These are phyloP conservation scores for Malurus melanocephalus DNA, from an alignment of 2,113 vertebrate species.

Conservation along the genomic window DNA sequence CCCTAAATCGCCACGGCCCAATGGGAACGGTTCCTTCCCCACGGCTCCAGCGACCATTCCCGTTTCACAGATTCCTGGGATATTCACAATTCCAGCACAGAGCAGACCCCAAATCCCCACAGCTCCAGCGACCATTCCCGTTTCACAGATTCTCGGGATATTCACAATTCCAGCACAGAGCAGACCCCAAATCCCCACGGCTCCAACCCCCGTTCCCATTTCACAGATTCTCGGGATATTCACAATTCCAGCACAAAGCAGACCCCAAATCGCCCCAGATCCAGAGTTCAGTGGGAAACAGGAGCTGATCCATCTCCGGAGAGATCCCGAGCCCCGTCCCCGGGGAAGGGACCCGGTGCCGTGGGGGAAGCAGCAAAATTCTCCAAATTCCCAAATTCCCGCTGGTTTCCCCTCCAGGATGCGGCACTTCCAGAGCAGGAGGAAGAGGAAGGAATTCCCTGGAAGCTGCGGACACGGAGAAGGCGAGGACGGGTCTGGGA, in stretches of 20 bases:
- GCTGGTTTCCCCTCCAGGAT: not conserved
- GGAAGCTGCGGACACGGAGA: not conserved
- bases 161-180: not conserved
- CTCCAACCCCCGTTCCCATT: no score
- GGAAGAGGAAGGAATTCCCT: not conserved
- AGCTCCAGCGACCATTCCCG: no score
- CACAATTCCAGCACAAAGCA: not conserved
- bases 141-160: rapidly evolving
- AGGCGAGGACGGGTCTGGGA: not conserved
- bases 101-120: no score
- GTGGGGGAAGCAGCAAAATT: no score
- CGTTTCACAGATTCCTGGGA: no score
- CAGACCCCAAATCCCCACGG: no score
- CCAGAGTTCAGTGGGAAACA: rapidly evolving
- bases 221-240: rapidly evolving
- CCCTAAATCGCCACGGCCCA: not conserved
- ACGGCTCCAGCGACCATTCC: no score
- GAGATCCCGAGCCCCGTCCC: not conserved
- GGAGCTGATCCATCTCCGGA: not conserved
- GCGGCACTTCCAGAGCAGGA: not conserved
- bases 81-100: no score
- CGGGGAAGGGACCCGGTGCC: not conserved
- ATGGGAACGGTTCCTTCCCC: not conserved
- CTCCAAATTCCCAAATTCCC: not conserved
- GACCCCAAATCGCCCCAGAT: rapidly evolving